Percentiles rank a stretch among this genome's conserved stretches.
Evolutionary conservation across 2,113 vertebrate species (phyloP).

Genomic region (Turdus rufiventris): DNA sequence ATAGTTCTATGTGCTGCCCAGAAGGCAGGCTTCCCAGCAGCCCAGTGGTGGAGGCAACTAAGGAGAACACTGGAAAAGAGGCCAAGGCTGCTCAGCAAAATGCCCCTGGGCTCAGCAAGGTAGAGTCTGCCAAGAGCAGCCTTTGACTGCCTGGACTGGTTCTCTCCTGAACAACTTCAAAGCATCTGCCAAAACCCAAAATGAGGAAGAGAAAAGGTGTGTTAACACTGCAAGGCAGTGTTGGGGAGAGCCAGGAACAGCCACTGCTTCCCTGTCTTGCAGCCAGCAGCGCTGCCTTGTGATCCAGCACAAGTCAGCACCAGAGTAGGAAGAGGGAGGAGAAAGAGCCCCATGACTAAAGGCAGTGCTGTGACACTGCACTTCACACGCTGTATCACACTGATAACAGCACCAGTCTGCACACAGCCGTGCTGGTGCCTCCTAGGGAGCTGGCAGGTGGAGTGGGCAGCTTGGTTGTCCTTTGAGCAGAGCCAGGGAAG

Average conservation of each 20-base stretch:
- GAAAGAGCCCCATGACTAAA: rapidly evolving
- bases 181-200: constrained; percentile 18
- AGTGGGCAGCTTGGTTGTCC: neutral
- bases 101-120: neutral
- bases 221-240: neutral
- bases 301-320: neutral
- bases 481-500: neutral
- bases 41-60: neutral
- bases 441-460: neutral
- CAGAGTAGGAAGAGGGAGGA: neutral
- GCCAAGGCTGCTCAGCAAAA: neutral
- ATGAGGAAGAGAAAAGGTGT: neutral
- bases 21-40: neutral
- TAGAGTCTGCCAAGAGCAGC: constrained; percentile 5
- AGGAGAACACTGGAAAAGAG: neutral
- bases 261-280: neutral
- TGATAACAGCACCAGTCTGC: neutral
- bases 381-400: rapidly evolving
- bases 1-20: neutral
- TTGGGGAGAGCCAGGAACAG: neutral
- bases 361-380: neutral
- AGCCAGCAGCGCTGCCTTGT: neutral
- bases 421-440: rapidly evolving
- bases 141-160: constrained; percentile 22
- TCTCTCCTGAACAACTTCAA: constrained; percentile 7